Base-by-base conservation (phyloP, 2,888 invertebrate species). In the Apantesis nais region DNA sequence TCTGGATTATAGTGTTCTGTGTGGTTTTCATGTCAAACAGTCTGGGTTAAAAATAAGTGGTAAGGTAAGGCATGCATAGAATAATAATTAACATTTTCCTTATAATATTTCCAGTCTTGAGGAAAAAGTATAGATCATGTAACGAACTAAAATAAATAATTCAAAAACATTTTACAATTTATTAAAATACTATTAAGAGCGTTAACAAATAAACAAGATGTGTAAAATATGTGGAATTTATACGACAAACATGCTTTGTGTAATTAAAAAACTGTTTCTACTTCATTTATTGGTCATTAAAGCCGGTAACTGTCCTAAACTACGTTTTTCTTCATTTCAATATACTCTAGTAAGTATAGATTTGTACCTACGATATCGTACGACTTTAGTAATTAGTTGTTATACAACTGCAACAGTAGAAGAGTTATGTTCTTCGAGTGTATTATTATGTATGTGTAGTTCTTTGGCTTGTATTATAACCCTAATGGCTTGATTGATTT, bases 11-110 rank as follows among this genome's bases (percentile, higher is more conserved):
- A 22, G 2, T 29, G 41, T 29, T 22, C 31, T 58, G 60, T 60
- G 19, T 67, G 41, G 12, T 29, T 41, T 22, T 67, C 22, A 60
- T 60, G 39, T 60, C 66, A 22, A 41, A 2, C 41, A 41, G 39
- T 2, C 39, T 34, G 31, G 22, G 29, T 60, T 16, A 44, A 25
- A 48, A 37, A 62, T 37, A 62, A 31, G n/a, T 16, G 19, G 34
- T 5, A 48, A 52, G 22, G 9, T 8, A n/a, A 60, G n/a, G 2
- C 58, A 41, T 31, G 41, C 37, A 22, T 31, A 62, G 67, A 67
- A 67, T 67, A 37, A 37, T 29, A 8, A 66, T 66, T 55, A 29
- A 29, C 48, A 41, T 67, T 67, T 52, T 62, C 52, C 52, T 62
- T 62, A 37, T 39, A 52, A 48, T 52, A 62, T 52, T 62, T 63